These are phyloP conservation scores for Hozukius guyotensis DNA, from an alignment of 2,797 vertebrate species.

Conservation along the genomic window DNA sequence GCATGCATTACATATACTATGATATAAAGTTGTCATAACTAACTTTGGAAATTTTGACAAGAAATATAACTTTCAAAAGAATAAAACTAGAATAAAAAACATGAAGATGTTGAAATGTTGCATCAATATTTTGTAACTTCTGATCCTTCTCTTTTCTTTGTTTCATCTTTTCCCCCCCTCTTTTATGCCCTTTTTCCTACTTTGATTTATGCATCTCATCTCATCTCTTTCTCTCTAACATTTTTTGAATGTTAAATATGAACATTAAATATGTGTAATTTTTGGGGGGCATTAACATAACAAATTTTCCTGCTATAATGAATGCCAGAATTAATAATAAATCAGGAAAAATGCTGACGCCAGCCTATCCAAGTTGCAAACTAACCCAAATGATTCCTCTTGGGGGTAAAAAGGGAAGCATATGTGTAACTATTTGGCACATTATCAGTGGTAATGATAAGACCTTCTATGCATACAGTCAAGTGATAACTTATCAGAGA, in stretches of 20 bases:
- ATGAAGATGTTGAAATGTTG: not conserved
- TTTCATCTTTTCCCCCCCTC: not conserved
- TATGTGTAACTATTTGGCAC: not conserved
- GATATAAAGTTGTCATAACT: not conserved
- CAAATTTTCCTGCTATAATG: not conserved
- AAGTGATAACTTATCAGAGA: slow-evolving; percentile 5
- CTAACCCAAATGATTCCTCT: not conserved
- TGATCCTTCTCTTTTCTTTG: not conserved
- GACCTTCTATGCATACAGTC: not conserved
- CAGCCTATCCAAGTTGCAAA: not conserved
- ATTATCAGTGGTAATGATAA: not conserved
- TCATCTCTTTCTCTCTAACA: too few relatives aligned
- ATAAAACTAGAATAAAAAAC: not conserved
- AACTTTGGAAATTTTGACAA: not conserved
- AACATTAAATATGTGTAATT: not conserved
- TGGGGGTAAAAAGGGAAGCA: not conserved
- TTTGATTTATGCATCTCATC: not conserved
- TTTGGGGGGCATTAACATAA: not conserved
- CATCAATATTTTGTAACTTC: slow-evolving; percentile 19
- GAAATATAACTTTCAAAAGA: not conserved
- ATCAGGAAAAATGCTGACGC: not conserved
- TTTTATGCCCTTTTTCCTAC: not conserved
- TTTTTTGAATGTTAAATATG: too few relatives aligned
- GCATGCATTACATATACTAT: not conserved
- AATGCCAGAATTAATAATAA: not conserved